A percentile compares a stretch with the other conserved stretches of the same genome.
These are phyloP conservation scores for Metridium senile DNA, from an alignment of 92 coral and sea anemone species.

Conservation along the genomic window DNA sequence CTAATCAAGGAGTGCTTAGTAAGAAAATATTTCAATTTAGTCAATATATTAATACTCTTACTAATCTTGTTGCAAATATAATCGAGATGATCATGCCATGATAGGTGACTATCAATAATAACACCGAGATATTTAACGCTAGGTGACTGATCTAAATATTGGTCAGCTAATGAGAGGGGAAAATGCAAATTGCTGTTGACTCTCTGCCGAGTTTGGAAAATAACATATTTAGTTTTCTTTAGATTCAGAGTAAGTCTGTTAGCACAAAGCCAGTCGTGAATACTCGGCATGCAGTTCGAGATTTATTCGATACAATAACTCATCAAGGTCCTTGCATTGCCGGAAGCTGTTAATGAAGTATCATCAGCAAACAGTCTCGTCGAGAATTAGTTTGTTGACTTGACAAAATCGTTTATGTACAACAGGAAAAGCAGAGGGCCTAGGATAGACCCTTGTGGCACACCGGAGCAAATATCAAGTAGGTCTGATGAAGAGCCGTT, in stretches of 20 bases:
- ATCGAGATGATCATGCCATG: background rate
- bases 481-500: slow-evolving; percentile 36
- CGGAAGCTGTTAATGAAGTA: background rate
- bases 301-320: background rate
- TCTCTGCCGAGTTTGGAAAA: background rate
- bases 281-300: background rate
- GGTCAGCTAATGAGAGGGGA: background rate
- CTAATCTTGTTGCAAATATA: slow-evolving; percentile 7
- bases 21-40: slow-evolving; percentile 4
- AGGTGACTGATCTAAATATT: background rate
- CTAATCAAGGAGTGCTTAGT: background rate
- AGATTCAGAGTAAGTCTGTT: background rate
- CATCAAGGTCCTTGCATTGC: background rate
- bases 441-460: slow-evolving; percentile 47
- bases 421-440: slow-evolving; percentile 44
- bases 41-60: slow-evolving; percentile 19
- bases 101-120: background rate
- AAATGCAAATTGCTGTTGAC: background rate
- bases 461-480: slow-evolving; percentile 34
- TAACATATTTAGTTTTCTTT: background rate
- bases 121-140: background rate
- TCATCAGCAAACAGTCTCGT: slow-evolving; percentile 23
- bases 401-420: slow-evolving; percentile 31
- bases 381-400: slow-evolving; percentile 17
- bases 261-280: background rate